A percentile compares a stretch with the other conserved stretches of the same genome.
These are phyloP conservation scores for Hirtodrosophila confusa DNA, from an alignment of 2,888 invertebrate species.

Conservation along the genomic window DNA sequence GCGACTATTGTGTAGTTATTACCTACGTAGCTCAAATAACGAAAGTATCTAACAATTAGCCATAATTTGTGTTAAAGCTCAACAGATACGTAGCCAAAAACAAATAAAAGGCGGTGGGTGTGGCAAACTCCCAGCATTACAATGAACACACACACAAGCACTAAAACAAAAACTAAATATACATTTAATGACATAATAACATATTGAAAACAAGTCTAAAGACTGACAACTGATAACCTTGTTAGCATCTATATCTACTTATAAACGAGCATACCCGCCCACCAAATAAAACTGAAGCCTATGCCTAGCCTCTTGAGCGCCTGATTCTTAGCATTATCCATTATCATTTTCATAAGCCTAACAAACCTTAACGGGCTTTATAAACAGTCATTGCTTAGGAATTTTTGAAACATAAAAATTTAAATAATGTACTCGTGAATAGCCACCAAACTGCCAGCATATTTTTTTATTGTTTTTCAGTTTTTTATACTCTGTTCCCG, in stretches of 20 bases:
- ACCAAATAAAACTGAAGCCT: constrained; percentile 9
- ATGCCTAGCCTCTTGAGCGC: constrained; percentile 1
- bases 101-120: constrained; percentile 30
- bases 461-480: not conserved
- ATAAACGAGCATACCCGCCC: constrained; percentile 20
- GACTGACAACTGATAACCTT: constrained; percentile 48
- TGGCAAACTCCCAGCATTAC: constrained; percentile 15
- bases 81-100: constrained; percentile 16
- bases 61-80: constrained; percentile 38
- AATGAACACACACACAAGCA: not conserved
- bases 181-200: constrained; percentile 4
- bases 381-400: no score
- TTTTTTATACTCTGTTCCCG: no score
- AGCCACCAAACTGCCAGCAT: constrained; percentile 47
- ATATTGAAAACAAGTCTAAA: constrained; percentile 45
- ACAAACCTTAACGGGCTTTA: no score
- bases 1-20: constrained; percentile 28
- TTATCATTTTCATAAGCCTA: no score
- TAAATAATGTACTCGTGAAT: not conserved
- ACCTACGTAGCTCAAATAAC: constrained; percentile 37
- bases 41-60: not conserved
- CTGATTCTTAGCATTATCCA: no score
- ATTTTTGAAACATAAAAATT: not conserved
- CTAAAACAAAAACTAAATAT: not conserved
- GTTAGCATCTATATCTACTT: constrained; percentile 27